A percentile compares a stretch with the other conserved stretches of the same genome.
Evolutionary conservation across 2,888 invertebrate species (phyloP).

Genomic region (Scaptomyza tumidula): DNA sequence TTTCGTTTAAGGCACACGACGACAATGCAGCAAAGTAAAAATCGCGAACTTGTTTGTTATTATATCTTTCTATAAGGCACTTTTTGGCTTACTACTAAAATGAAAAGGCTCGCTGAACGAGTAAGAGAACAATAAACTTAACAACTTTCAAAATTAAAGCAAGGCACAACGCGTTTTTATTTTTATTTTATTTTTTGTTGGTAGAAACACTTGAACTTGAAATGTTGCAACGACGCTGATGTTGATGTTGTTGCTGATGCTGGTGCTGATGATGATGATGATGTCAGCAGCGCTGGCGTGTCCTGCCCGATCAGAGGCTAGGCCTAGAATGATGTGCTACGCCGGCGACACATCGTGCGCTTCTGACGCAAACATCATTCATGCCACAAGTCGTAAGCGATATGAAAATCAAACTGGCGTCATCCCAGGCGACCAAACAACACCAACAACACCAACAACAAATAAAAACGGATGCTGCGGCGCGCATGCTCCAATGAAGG

Average conservation of each 20-base stretch:
- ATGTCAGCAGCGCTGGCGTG: conserved; percentile 66
- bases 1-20: conserved; percentile 67
- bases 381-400: conserved; percentile 79
- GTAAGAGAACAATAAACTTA: conserved; percentile 49
- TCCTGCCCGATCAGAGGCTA: conserved; percentile 85
- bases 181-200: background rate
- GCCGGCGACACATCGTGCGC: conserved; percentile 83
- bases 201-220: conserved; percentile 52
- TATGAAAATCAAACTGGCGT: conserved; percentile 66
- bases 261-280: conserved; percentile 38
- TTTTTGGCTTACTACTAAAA: conserved; percentile 44
- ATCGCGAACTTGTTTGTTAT: conserved; percentile 22
- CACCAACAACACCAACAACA: background rate
- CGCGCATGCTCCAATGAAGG: conserved; percentile 75
- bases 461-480: conserved; percentile 28
- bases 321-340: conserved; percentile 85
- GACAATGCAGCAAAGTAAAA: conserved; percentile 45
- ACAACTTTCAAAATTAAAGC: conserved; percentile 50
- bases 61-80: conserved; percentile 52
- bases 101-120: conserved; percentile 49
- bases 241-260: conserved; percentile 20
- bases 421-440: conserved; percentile 33
- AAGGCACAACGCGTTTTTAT: conserved; percentile 46
- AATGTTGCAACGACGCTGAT: conserved; percentile 8
- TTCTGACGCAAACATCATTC: conserved; percentile 81